Base-by-base conservation (phyloP, 2,888 invertebrate species). In the Drosophila buzzatii region DNA sequence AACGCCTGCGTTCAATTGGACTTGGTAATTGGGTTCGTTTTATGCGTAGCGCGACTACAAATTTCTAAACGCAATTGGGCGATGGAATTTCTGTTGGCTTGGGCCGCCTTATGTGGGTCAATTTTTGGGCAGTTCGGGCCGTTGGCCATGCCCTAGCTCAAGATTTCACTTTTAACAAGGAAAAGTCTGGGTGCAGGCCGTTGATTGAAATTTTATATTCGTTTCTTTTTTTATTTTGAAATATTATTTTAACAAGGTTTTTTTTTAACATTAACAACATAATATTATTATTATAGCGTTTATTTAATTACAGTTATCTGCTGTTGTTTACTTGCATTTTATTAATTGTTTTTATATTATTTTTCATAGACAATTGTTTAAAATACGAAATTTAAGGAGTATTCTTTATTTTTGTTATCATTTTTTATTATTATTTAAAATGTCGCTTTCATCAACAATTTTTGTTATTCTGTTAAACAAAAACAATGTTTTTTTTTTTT, bases 181-280 rank as follows among this genome's bases (percentile, higher is more conserved):
- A 70, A 73, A 71, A 64, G 37, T 44, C 2, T n/a, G 16, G 51
- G 66, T 49, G 35, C 27, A 41, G 51, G 52, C 55, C 55, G 37
- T 56, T 51, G 3, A 27, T 81, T 76, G 55, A 65, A 80, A 79
- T 90, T 84, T 85, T 73, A 76, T 90, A 81, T 91, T 82, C 84
- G 81, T 91, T 55, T 55, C 39, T 85, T 85, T 91, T 78, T 91
- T 92, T 90, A 85, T 91, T 90, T 77, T 90, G 90, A 91, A 92
- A 91, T 92, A 90, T 91, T 91, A 91, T 92, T 92, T 92, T 93
- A 92, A 92, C 92, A 92, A 93, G 87, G 76, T 91, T 91, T 91
- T 91, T 91, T 91, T 92, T 83, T 91, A 93, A 93, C 93, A 93
- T 93, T 93, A 93, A 93, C 93, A 93, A 93, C 91, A 92, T 92